phyloP scores from a whole-genome alignment of 2,113 vertebrate genomes.

The Tyrannus savana region DNA sequence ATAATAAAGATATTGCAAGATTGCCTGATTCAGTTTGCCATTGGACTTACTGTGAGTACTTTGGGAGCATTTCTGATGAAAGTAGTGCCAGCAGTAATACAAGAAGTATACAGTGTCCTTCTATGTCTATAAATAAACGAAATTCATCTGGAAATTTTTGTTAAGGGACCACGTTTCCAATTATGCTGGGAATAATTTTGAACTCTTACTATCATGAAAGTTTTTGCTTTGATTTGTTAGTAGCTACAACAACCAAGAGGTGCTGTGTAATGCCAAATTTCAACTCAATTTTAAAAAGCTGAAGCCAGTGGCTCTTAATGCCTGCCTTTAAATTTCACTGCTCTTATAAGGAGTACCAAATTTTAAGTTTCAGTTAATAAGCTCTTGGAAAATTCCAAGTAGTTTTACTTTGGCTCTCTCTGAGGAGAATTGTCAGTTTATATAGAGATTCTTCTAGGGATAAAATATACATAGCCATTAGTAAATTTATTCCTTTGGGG shows the following conservation, averaged over 20 bases:
- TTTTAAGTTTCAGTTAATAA: conserved; percentile 21
- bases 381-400: neutral
- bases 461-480: conserved; percentile 5
- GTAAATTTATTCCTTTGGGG: conserved; percentile 44
- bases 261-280: neutral
- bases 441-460: conserved; percentile 11
- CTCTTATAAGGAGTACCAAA: neutral
- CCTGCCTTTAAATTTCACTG: conserved; percentile 5
- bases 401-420: neutral
- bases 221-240: neutral
- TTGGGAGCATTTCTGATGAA: neutral
- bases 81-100: neutral
- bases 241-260: neutral
- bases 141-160: neutral
- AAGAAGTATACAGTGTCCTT: neutral
- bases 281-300: neutral
- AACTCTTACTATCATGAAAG: neutral
- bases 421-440: conserved; percentile 21
- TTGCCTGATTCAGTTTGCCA: neutral
- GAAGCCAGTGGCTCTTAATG: neutral
- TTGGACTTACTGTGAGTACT: neutral
- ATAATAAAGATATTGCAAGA: neutral
- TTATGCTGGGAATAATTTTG: neutral
- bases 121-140: neutral
- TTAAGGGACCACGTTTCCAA: neutral